Evolutionary conservation across 2,888 invertebrate genomes (phyloP), one percentile per base, ranked within the genome.

Genomic region (Cheilosia soror): DNA sequence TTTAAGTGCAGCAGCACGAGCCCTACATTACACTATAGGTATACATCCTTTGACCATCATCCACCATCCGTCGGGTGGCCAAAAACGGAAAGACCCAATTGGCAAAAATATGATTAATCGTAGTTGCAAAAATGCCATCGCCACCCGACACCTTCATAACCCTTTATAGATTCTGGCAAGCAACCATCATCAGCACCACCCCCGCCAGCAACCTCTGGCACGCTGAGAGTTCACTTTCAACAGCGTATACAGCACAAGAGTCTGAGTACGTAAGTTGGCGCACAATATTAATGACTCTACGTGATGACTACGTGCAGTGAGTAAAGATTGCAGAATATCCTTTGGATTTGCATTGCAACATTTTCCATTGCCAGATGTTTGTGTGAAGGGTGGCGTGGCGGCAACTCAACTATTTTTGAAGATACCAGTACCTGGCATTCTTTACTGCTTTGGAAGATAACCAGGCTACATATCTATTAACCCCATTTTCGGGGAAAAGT

Each of bases 61-160:
- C 58, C 66, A 66, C 42, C 51, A 5, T 5, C 15, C 63, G 68
- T 51, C 65, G 75, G 75, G 65, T 55, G 53, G 58, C 66, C 75
- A 76, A 65, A 79, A 62, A 60, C 72, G 90, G 90, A 90, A 89
- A 89, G 90, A 89, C 90, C 89, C 90, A 91, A 90, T 90, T 90
- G 91, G 90, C 89, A 88, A 88, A 88, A 90, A 90, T 90, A 90
- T 91, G 91, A 90, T 91, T 90, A 91, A 90, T 90, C 88, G 88
- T 88, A 89, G 85, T 85, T 85, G 80, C 80, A 77, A 80, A 85
- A 76, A 85, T 81, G 85, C 85, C 85, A 85, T 81, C 71, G 9
- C 85, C 80, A 85, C 80, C 85, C 85, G 85, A 71, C 13, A 42
- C 79, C 63, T 29, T 51, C 51, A 68, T 47, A 68, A 62, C 51